Percentiles rank a stretch among this genome's conserved stretches.
phyloP scores from a whole-genome alignment of 2,113 vertebrate genomes.

The Myiopsitta monachus region DNA sequence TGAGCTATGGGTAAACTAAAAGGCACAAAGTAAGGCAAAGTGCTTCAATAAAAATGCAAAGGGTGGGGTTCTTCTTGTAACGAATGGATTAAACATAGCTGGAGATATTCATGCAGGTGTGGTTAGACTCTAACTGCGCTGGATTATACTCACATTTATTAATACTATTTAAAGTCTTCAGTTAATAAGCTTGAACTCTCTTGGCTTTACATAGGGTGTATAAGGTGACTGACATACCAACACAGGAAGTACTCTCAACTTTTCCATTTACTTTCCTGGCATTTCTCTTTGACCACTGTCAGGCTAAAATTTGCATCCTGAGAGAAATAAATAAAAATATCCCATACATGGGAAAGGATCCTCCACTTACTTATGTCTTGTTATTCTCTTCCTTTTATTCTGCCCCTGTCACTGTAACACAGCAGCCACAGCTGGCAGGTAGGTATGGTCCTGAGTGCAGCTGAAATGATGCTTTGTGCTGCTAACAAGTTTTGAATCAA shows the following conservation, averaged over 20 bases:
- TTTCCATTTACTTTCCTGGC: background rate
- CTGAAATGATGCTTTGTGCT: background rate
- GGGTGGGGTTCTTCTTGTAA: background rate
- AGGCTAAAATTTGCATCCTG: background rate
- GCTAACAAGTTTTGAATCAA: background rate
- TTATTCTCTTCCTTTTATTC: background rate
- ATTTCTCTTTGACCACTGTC: slow-evolving; percentile 7
- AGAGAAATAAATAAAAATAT: background rate
- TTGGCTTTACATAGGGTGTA: background rate
- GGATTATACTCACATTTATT: slow-evolving; percentile 9
- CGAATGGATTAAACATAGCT: background rate
- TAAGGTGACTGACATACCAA: background rate
- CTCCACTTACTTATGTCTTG: background rate
- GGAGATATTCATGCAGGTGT: slow-evolving; percentile 23
- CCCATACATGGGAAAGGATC: background rate
- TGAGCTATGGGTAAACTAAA: background rate
- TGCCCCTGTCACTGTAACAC: background rate
- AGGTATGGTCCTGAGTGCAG: background rate
- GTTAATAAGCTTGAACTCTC: slow-evolving; percentile 16
- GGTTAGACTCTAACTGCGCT: background rate
- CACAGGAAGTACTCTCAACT: background rate
- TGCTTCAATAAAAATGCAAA: background rate
- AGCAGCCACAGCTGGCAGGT: background rate
- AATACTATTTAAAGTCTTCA: slow-evolving; percentile 24
- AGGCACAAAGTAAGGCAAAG: background rate